phyloP scores from a whole-genome alignment of 2,888 invertebrate genomes.

The Operophtera brumata region DNA sequence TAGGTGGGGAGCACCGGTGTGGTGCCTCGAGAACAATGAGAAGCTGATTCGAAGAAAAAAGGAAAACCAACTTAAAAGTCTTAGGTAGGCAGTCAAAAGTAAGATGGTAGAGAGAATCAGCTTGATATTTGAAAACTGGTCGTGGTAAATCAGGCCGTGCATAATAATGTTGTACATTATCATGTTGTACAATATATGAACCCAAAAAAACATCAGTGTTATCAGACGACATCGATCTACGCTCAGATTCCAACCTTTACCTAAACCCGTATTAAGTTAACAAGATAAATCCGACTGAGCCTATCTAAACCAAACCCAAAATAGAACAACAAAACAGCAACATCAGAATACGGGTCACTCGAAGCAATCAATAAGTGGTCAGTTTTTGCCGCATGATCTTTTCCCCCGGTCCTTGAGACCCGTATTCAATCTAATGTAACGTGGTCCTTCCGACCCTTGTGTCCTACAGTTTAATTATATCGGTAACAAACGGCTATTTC shows the following conservation, averaged over 20 bases:
- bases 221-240: neutral
- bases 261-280: conserved; percentile 2
- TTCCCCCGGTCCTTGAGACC: conserved; percentile 22
- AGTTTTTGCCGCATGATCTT: conserved; percentile 37
- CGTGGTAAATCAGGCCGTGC: too few species aligned
- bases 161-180: too few species aligned
- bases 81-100: too few species aligned
- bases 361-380: conserved; percentile 43
- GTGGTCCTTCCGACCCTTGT: conserved; percentile 34
- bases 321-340: conserved; percentile 18
- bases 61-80: too few species aligned
- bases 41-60: too few species aligned
- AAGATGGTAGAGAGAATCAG: too few species aligned
- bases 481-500: conserved; percentile 1
- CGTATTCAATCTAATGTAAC: conserved; percentile 43
- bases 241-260: neutral
- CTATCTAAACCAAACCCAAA: conserved; percentile 5
- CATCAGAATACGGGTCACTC: conserved; percentile 33
- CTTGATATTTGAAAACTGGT: too few species aligned
- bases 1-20: too few species aligned
- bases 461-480: conserved; percentile 7
- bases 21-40: too few species aligned
- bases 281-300: conserved; percentile 4
- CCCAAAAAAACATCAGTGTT: too few species aligned
- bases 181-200: too few species aligned